Evolutionary conservation across 2,797 vertebrate genomes (phyloP).

Genomic region (Acrossocheilus wenchowensis): DNA sequence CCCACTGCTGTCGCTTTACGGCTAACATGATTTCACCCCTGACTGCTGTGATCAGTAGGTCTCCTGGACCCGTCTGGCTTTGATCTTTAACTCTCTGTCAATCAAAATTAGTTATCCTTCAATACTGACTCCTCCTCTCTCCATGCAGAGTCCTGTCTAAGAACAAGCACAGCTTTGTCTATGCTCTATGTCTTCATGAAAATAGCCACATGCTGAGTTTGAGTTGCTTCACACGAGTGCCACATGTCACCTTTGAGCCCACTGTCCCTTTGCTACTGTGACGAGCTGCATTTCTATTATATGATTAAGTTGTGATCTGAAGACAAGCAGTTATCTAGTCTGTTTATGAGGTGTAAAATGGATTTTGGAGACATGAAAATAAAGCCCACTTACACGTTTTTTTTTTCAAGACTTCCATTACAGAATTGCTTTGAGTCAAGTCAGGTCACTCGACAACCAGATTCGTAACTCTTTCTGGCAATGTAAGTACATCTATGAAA

Average conservation of each 20-base stretch:
- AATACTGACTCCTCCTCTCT: conserved; percentile 59
- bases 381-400: background rate
- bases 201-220: conserved; percentile 53
- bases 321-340: conserved; percentile 15
- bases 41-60: conserved; percentile 66
- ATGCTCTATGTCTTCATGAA: conserved; percentile 58
- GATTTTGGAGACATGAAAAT: background rate
- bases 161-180: conserved; percentile 62
- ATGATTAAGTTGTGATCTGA: conserved; percentile 33
- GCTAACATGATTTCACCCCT: conserved; percentile 65
- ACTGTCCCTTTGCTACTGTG: conserved; percentile 31
- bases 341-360: background rate
- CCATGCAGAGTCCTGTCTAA: conserved; percentile 46
- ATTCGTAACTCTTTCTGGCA: background rate
- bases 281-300: conserved; percentile 20
- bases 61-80: conserved; percentile 77
- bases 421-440: background rate
- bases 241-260: conserved; percentile 52
- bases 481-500: background rate
- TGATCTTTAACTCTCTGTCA: conserved; percentile 84
- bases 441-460: background rate
- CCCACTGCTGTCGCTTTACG: conserved; percentile 57
- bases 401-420: background rate
- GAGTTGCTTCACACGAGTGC: conserved; percentile 56
- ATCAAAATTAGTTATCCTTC: conserved; percentile 82